phyloP scores from a whole-genome alignment of 2,113 vertebrate genomes.

The Poeciliopsis occidentalis region DNA sequence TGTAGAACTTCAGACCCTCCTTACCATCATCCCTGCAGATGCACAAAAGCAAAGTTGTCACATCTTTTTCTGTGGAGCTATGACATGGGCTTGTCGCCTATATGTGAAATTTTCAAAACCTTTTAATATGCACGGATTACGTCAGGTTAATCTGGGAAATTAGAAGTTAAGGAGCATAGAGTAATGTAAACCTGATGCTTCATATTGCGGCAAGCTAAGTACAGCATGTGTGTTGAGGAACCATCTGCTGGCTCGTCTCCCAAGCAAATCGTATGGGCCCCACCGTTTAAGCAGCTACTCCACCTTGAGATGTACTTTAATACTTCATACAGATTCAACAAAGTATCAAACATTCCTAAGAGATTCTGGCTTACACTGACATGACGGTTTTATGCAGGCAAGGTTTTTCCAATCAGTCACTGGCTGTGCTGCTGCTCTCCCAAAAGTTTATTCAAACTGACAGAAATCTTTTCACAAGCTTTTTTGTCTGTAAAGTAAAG shows the following conservation, averaged over 20 bases:
- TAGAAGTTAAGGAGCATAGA: no score
- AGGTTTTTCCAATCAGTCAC: neutral
- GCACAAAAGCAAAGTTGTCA: neutral
- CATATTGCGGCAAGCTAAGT: no score
- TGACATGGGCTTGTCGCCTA: no score
- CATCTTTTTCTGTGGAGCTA: no score
- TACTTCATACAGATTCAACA: neutral
- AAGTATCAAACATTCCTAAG: neutral
- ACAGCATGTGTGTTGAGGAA: neutral
- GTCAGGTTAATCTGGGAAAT: neutral
- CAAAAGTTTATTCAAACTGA: no score
- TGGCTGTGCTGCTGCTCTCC: no score
- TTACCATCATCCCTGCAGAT: slow-evolving; percentile 93
- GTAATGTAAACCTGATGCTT: no score
- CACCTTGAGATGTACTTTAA: no score
- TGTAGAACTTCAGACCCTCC: slow-evolving; percentile 97
- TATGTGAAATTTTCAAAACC: neutral
- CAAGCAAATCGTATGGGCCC: neutral
- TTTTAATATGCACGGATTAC: neutral
- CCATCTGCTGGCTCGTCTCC: neutral
- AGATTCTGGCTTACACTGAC: neutral
- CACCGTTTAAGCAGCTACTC: neutral
- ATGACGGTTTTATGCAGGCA: no score
- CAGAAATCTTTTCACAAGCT: no score
- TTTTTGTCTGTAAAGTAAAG: no score